Percentiles rank a stretch among this genome's conserved stretches.
These are phyloP conservation scores for Stenoptilia bipunctidactyla DNA, from an alignment of 2,888 invertebrate genomes.

Conservation along the genomic window DNA sequence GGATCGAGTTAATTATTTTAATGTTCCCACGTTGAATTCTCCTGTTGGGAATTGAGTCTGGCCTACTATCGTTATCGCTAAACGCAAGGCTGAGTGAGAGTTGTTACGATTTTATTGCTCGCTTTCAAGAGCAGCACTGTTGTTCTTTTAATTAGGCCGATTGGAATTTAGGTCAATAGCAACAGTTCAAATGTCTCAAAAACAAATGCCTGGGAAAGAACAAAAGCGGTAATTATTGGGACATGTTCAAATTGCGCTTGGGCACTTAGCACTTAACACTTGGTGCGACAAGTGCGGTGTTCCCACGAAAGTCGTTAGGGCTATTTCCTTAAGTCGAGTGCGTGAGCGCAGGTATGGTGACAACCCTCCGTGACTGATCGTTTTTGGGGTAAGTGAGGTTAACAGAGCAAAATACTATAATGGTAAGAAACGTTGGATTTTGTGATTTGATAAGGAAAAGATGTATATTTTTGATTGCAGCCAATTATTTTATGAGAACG, in stretches of 20 bases:
- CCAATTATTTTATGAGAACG: too few relatives aligned
- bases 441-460: too few relatives aligned
- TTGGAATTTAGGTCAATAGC: too few relatives aligned
- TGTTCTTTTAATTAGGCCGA: background rate
- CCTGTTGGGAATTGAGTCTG: constrained; percentile 14
- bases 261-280: constrained; percentile 21
- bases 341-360: constrained; percentile 7
- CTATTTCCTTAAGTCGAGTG: constrained; percentile 36
- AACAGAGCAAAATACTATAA: too few relatives aligned
- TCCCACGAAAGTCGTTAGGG: constrained; percentile 44
- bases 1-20: constrained; percentile 12
- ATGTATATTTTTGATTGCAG: too few relatives aligned
- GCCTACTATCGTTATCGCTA: constrained; percentile 27
- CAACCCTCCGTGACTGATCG: constrained; percentile 7
- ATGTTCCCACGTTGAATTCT: constrained; percentile 9
- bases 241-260: constrained; percentile 7
- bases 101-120: too few relatives aligned
- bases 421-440: too few relatives aligned
- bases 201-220: too few relatives aligned
- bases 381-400: too few relatives aligned
- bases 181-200: too few relatives aligned
- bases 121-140: background rate
- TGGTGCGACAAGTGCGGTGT: constrained; percentile 23
- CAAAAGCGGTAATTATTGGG: too few relatives aligned
- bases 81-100: constrained; percentile 23